Conservation (phyloP, 1,140 invertebrate species). For the Platyscapa corneri region DNA sequence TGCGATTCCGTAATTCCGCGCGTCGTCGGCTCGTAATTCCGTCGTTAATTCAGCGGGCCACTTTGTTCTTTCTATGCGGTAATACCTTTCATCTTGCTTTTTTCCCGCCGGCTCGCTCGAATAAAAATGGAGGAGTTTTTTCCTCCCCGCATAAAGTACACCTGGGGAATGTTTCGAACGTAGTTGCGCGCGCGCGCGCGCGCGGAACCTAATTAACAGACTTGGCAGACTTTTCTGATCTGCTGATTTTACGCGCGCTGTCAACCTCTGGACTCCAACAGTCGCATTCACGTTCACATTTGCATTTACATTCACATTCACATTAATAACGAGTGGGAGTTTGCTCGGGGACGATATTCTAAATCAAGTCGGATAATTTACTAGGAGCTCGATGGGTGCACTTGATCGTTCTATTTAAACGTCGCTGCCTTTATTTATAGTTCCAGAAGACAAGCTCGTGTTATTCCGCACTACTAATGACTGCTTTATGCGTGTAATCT, state of each 20-base stretch:
- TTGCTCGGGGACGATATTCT: background rate
- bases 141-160: background rate
- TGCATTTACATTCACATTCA: too few relatives aligned
- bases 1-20: constrained; percentile 22
- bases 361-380: too few relatives aligned
- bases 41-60: background rate
- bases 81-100: background rate
- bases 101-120: background rate
- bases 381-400: too few relatives aligned
- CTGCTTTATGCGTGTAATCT: too few relatives aligned
- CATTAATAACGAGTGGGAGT: background rate
- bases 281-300: background rate
- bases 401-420: too few relatives aligned
- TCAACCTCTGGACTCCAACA: too few relatives aligned
- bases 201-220: background rate
- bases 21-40: background rate
- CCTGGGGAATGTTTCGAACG: background rate
- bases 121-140: background rate
- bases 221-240: background rate
- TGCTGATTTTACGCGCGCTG: background rate
- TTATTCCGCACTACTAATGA: too few relatives aligned
- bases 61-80: background rate
- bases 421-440: too few relatives aligned
- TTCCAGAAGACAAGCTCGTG: too few relatives aligned
- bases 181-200: background rate